Evolutionary conservation across 2,113 vertebrate species (phyloP).

Genomic region (Malurus cyaneus): DNA sequence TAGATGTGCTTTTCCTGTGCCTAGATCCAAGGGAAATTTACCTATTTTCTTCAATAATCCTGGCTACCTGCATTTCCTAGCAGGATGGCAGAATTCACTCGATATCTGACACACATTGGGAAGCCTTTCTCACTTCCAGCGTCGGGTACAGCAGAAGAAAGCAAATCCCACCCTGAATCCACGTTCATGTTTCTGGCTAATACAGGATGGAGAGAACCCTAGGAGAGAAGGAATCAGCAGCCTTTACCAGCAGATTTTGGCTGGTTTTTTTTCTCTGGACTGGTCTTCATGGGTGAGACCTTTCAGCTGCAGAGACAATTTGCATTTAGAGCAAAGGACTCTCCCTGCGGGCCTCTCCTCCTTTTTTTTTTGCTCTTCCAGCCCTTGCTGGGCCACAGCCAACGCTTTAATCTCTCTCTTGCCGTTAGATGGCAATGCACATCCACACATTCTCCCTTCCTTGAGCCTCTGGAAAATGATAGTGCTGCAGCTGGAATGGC

Average conservation of each 20-base stretch:
- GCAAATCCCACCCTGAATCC: background rate
- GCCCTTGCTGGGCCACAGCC: background rate
- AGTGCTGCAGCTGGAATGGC: background rate
- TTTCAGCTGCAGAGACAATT: background rate
- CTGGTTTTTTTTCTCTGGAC: background rate
- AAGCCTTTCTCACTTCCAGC: background rate
- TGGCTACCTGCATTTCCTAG: background rate
- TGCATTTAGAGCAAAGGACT: background rate
- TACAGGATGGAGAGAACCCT: background rate
- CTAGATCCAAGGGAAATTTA: background rate
- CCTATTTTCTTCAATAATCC: background rate
- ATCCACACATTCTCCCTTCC: constrained; percentile 5
- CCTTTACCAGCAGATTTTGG: background rate
- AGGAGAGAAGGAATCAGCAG: background rate
- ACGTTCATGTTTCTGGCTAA: background rate
- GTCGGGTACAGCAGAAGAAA: background rate
- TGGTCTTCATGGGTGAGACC: background rate
- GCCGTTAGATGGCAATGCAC: constrained; percentile 58
- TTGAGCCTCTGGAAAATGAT: background rate
- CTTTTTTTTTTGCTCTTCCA: background rate
- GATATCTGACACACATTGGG: background rate
- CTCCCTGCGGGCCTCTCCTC: background rate
- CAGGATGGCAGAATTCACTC: background rate
- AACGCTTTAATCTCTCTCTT: background rate
- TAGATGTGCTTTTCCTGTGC: background rate